phyloP scores from a whole-genome alignment of 2,888 invertebrate species.

The Dorcus hopei region DNA sequence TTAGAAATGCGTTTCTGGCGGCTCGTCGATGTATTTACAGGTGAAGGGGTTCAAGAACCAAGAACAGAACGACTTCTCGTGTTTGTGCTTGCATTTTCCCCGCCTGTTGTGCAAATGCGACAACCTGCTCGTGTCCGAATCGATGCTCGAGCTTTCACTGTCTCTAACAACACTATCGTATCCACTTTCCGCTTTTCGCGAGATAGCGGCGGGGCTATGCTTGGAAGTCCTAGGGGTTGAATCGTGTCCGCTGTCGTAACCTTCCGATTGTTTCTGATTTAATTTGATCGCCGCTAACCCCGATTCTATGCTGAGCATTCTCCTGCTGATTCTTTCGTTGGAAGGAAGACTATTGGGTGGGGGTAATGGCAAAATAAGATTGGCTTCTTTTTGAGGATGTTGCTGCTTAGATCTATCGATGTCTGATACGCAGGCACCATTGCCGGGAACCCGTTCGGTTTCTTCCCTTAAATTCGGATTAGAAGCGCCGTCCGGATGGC shows the following conservation, averaged over 20 bases:
- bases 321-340: constrained; percentile 61
- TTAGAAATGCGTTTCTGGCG: constrained; percentile 50
- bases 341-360: constrained; percentile 61
- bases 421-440: constrained; percentile 51
- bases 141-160: constrained; percentile 83
- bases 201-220: constrained; percentile 74
- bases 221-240: constrained; percentile 80
- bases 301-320: constrained; percentile 61
- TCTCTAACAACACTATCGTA: constrained; percentile 89
- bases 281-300: constrained; percentile 62
- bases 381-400: constrained; percentile 44
- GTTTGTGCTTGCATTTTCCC: constrained; percentile 65
- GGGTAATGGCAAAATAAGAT: constrained; percentile 48
- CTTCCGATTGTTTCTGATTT: constrained; percentile 57
- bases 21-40: constrained; percentile 69
- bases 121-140: constrained; percentile 62
- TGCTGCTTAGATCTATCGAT: constrained; percentile 41
- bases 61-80: constrained; percentile 69
- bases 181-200: constrained; percentile 81
- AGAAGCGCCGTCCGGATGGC: constrained; percentile 90
- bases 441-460: constrained; percentile 59
- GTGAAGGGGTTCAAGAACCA: constrained; percentile 75
- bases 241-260: constrained; percentile 81
- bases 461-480: constrained; percentile 83
- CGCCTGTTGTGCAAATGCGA: constrained; percentile 46